Base-by-base conservation (phyloP, 2,888 invertebrate species). In the Tetramorium bicarinatum region DNA sequence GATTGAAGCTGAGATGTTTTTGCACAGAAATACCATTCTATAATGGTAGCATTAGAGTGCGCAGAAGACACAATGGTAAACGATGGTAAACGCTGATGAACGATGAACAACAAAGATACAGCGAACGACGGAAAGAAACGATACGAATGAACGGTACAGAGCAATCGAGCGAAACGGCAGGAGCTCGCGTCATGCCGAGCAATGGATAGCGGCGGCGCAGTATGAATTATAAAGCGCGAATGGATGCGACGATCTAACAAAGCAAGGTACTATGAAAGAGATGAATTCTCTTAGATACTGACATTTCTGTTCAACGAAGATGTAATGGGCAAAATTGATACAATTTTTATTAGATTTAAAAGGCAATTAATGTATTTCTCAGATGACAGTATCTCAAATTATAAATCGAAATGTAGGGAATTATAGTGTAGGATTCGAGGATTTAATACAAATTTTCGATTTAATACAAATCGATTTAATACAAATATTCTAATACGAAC, bases 51-150 rank as follows among this genome's bases (percentile, higher is more conserved):
- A n/a, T 38, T 18, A 7, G 11, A 62, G 18, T 38, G 2, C n/a
- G 61, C 38, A 29, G 4, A 62, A 61, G 4, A 62, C 34, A 61
- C 7, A 13, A 29, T 29, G 9, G 61, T 61, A 61, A 61, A 61
- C 38, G 61, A 62, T n/a, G 56, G 56, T 59, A 25, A 25, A 59
- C 29, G 29, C 6, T 29, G 61, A n/a, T 62, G n/a, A 38, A 62
- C 9, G 61, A 62, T 62, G 11, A 38, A 62, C n/a, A 62, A 62
- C 4, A 62, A 59, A 61, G 34, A 62, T 34, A 62, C 9, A n/a
- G 4, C 15, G 4, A 29, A 38, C 4, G 38, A 62, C n/a, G 38
- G 61, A 62, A 62, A 62, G 61, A 62, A 62, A 62, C 18, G 59
- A 18, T 61, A 59, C 29, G 61, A 25, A 9, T 38, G n/a, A 62